phyloP scores from a whole-genome alignment of 2,113 vertebrate genomes.

The Gymnarchus niloticus region DNA sequence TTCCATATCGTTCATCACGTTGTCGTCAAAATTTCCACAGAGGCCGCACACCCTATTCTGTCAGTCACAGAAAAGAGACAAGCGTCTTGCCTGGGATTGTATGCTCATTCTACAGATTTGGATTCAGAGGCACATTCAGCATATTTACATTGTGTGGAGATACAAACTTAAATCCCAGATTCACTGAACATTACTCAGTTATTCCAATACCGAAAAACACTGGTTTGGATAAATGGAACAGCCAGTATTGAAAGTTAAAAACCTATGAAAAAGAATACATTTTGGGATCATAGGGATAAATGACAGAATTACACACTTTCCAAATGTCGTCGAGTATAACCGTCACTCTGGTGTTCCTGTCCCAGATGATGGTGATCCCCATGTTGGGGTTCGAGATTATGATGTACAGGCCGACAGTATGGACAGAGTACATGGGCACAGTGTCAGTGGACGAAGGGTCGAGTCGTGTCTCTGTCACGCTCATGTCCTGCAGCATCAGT shows the following conservation, averaged over 20 bases:
- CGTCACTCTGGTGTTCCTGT: conserved; percentile 71
- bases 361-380: conserved; percentile 71
- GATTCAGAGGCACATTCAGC: background rate
- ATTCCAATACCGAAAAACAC: background rate
- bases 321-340: conserved; percentile 55
- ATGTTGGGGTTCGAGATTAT: conserved; percentile 55
- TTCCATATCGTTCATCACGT: conserved; percentile 70
- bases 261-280: background rate
- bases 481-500: conserved; percentile 53
- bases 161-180: background rate
- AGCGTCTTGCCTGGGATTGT: background rate
- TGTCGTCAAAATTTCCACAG: conserved; percentile 78
- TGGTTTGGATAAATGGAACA: background rate
- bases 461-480: conserved; percentile 31
- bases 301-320: conserved; percentile 53
- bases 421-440: conserved; percentile 52
- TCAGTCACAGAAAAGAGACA: background rate
- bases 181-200: background rate
- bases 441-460: conserved; percentile 11
- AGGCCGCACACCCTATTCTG: conserved; percentile 72
- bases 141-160: background rate
- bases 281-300: background rate
- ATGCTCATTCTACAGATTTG: background rate
- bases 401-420: conserved; percentile 69
- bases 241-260: background rate